Base-by-base conservation (phyloP, 2,888 invertebrate genomes). In the Chesias legatella region DNA sequence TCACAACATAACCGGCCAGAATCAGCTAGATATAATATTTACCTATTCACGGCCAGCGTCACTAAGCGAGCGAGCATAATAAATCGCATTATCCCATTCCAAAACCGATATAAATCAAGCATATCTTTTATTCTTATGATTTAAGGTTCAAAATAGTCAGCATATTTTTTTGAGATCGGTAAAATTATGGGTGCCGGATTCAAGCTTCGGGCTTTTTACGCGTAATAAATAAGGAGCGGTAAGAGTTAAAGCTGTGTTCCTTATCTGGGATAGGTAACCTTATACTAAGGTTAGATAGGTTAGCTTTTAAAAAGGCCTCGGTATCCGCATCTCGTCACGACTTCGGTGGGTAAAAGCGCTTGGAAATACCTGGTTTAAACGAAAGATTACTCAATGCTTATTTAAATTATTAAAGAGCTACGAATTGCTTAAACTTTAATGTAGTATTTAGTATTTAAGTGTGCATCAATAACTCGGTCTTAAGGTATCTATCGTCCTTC, bases 171-270 rank as follows among this genome's bases (percentile, higher is more conserved):
- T 49, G 48, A 55, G 50, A 43, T 20, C 17, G 6, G 22, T 23
- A 31, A 42, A 44, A 42, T 42, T 3, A 34, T 43, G 27, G n/a
- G 31, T 35, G 34, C 8, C 23, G 31, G 27, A 69, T 73, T 67
- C 67, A 68, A 62, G 81, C 79, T 80, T 65, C 67, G 70, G 71
- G 79, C 79, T 74, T 75, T 78, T 80, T 79, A 77, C 79, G 71
- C 67, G 67, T 77, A 72, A 79, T 84, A 83, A 85, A 86, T 84
- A 84, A 74, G 65, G 67, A 72, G 71, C 73, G 60, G 60, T 59
- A 62, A 67, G 75, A 37, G 13, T 29, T 30, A 37, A 31, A 17
- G 33, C 27, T 27, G 63, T 68, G 77, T 78, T 75, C 66, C 78
- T 84, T 84, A 85, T 84, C 84, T 69, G 65, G 63, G 32, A 22